A percentile compares a stretch with the other conserved stretches of the same genome.
These are phyloP conservation scores for Nannospalax galili DNA, from an alignment of 2,113 vertebrate genomes.

Conservation along the genomic window DNA sequence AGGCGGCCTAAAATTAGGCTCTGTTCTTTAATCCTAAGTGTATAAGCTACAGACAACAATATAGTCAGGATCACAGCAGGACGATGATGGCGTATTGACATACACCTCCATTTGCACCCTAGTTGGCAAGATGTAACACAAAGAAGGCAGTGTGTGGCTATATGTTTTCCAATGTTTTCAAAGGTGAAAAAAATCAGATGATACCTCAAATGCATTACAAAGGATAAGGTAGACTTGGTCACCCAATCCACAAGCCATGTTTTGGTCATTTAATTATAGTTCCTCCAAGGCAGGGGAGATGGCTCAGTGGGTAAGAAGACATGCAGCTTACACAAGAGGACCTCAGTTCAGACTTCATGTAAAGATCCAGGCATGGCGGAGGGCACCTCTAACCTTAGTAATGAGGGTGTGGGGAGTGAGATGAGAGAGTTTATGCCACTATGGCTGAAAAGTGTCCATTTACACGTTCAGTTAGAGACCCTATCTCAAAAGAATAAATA, in stretches of 20 bases:
- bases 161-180: not conserved
- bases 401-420: fast-evolving
- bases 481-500: not conserved
- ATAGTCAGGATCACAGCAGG: not conserved
- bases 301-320: not conserved
- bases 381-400: not conserved
- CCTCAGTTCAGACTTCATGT: not conserved
- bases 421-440: not conserved
- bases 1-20: not conserved
- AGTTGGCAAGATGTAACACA: not conserved
- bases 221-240: not conserved
- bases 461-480: not conserved
- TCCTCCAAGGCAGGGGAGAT: not conserved
- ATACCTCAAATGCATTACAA: not conserved
- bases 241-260: not conserved
- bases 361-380: not conserved
- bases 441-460: not conserved
- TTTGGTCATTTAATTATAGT: not conserved
- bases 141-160: not conserved
- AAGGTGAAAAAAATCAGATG: not conserved
- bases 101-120: not conserved
- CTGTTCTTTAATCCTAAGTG: not conserved
- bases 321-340: not conserved
- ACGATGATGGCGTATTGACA: no score
- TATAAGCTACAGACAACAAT: not conserved